Evolutionary conservation across 2,797 vertebrate genomes (phyloP).

Genomic region (Acipenser ruthenus): DNA sequence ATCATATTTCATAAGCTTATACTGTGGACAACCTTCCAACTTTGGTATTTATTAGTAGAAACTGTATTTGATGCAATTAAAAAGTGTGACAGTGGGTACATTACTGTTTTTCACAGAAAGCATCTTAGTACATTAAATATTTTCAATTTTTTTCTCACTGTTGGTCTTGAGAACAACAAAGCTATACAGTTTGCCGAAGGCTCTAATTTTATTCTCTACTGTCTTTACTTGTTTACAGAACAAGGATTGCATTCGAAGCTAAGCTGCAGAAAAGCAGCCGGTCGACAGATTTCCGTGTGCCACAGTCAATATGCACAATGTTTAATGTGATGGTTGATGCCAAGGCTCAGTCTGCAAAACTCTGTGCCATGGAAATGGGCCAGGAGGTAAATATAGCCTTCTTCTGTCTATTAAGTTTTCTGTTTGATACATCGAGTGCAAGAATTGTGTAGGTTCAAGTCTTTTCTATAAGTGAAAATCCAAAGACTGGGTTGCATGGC

Average conservation of each 20-base stretch:
- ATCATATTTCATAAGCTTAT: no score
- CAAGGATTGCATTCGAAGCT: slow-evolving; percentile 96
- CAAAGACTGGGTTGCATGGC: neutral
- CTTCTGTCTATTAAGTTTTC: slow-evolving; percentile 20
- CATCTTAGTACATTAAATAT: no score
- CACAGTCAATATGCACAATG: slow-evolving; percentile 99
- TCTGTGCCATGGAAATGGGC: slow-evolving; percentile 98
- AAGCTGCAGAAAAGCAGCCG: slow-evolving; percentile 97
- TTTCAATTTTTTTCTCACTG: no score
- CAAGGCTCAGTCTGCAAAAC: slow-evolving; percentile 97
- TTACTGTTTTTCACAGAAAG: no score
- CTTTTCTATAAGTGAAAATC: neutral
- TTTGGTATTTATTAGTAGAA: no score
- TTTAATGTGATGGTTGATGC: slow-evolving; percentile 99
- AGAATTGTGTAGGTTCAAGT: neutral
- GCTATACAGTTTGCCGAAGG: no score
- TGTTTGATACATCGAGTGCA: slow-evolving; percentile 38
- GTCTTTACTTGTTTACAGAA: slow-evolving; percentile 60
- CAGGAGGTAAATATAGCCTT: slow-evolving; percentile 79
- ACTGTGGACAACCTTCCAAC: no score
- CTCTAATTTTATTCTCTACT: no score
- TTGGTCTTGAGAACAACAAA: no score
- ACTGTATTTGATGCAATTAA: no score
- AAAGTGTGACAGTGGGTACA: no score
- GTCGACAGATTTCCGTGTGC: slow-evolving; percentile 97